Evolutionary conservation across 2,888 invertebrate species (phyloP), one percentile per base, ranked within the genome.

Genomic region (Trichogramma evanescens): DNA sequence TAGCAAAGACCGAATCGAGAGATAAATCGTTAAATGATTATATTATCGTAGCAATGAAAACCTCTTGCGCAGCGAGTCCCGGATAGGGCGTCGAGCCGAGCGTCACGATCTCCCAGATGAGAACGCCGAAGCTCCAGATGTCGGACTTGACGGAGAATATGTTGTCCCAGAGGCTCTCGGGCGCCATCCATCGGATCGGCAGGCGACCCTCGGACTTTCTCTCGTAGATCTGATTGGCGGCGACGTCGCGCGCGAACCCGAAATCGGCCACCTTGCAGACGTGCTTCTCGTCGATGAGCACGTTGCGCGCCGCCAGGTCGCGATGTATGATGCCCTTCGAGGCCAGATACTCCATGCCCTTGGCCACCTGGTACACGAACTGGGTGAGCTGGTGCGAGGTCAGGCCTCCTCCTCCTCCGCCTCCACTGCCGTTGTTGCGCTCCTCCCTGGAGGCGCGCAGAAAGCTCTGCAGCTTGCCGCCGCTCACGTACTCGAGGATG

Each of bases 61-160:
- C 93, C 76, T 95, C 95, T 7, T 89, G 88, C 0, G 95, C 95
- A 0, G 93, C 91, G 70, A 95, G 82, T 0, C 95, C 95, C 0
- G 95, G 95, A 79, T 96, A 96, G 0, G 96, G 96, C 55, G 95
- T 95, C 40, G 95, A 93, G 13, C 95, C 95, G 10, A 96, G 83
- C 0, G 96, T 95, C 7, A 95, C 93, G 54, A 96, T 93, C 80
- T 96, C 96, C 96, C 96, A 97, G 71, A 95, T 86, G 7, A 96
- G 82, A 9, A 96, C 89, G 0, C 95, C 95, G 71, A 95, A 96
- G 70, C 95, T 94, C 95, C 95, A 96, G 50, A 95, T 91, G 75
- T 96, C 96, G 2, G 94, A 93, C 78, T 95, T 94, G 2, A 91
- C 88, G 8, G 94, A 93, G 79, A 94, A 96, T 72, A 95, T 87